Base-by-base conservation (phyloP, 2,888 invertebrate genomes). In the Eupithecia tripunctaria region DNA sequence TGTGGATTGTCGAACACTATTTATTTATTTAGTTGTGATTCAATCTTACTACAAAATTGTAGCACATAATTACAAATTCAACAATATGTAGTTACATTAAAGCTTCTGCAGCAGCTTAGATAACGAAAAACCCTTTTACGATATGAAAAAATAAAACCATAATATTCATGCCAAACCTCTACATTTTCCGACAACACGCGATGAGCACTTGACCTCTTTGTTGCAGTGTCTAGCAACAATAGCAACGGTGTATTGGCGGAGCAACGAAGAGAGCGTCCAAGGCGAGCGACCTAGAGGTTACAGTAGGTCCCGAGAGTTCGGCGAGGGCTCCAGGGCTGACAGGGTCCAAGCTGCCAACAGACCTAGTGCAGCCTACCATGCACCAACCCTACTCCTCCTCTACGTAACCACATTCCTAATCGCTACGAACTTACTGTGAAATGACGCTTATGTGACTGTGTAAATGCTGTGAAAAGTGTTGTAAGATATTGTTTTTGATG, bases 201-300 rank as follows among this genome's bases (percentile, higher is more conserved):
- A 29, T 63, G 29, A 29, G 29, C 27, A 21, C 63, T n/a, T 63
- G 63, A 63, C 38, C 38, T 64, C 14, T 56, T 79, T 82, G 78
- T 88, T 90, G 29, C 91, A 96, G 96, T 98, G 98, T 94, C 95
- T 97, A 88, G 98, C 98, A 75, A 97, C 97, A 82, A 98, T 98
- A 90, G 97, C 97, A 72, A 97, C 97, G 51, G 96, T 98, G 63
- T 98, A 98, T 91, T 97, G 97, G 96, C 95, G 97, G 82, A 97
- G 97, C 88, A 98, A 98, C 91, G 98, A 98, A 89, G 97, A 98
- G 88, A 97, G 97, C 85, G 97, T 98, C 68, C 97, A 97, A 89
- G 97, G 97, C 47, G 96, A 96, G 82, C 95, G 96, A 82, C 95
- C 96, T 84, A 96, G 96, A 85, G 96, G 97, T 68, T 97, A 97